Percentiles rank a stretch among this genome's conserved stretches.
Conservation (phyloP, 2,888 invertebrate genomes). For the Drosophila macrospina region DNA sequence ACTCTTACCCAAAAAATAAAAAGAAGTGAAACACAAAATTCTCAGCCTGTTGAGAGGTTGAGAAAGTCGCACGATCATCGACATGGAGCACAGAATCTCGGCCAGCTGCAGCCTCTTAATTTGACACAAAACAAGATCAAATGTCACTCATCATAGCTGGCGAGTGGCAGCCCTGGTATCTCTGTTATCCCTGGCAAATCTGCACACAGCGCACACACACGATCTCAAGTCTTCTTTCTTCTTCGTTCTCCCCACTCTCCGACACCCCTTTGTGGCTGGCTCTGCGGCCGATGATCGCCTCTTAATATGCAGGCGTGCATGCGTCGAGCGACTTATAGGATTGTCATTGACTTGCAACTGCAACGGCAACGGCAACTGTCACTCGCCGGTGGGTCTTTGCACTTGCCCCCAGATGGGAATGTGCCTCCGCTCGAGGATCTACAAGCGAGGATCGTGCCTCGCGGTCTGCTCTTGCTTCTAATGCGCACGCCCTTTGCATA, state of each 20-base stretch:
- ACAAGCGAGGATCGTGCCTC: slow-evolving; percentile 42
- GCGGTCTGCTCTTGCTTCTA: slow-evolving; percentile 53
- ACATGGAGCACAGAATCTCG: slow-evolving; percentile 24
- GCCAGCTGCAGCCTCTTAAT: slow-evolving; percentile 82
- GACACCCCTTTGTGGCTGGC: slow-evolving; percentile 18
- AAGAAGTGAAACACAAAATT: slow-evolving; percentile 3
- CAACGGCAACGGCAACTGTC: slow-evolving; percentile 49
- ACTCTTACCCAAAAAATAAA: slow-evolving; percentile 20
- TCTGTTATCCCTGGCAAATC: slow-evolving; percentile 8
- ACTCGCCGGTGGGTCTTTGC: slow-evolving; percentile 60
- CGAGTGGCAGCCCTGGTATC: slow-evolving; percentile 7
- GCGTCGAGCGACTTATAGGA: slow-evolving; percentile 69
- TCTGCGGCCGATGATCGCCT: slow-evolving; percentile 51
- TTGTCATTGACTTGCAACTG: slow-evolving; percentile 39
- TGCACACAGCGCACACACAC: slow-evolving; percentile 58
- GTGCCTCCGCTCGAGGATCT: slow-evolving; percentile 9
- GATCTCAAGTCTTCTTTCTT: slow-evolving; percentile 17
- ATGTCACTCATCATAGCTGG: slow-evolving; percentile 79
- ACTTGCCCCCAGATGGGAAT: slow-evolving; percentile 50
- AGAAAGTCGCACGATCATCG: slow-evolving; percentile 80
- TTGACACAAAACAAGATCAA: slow-evolving; percentile 84
- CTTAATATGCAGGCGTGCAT: slow-evolving; percentile 80
- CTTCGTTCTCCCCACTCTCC: background rate
- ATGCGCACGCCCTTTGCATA: slow-evolving; percentile 74
- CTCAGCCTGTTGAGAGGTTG: slow-evolving; percentile 16